A percentile compares a stretch with the other conserved stretches of the same genome.
Conservation (phyloP, 37 sponge, comb jelly and placozoan genomes). For the Tethya wilhelma region DNA sequence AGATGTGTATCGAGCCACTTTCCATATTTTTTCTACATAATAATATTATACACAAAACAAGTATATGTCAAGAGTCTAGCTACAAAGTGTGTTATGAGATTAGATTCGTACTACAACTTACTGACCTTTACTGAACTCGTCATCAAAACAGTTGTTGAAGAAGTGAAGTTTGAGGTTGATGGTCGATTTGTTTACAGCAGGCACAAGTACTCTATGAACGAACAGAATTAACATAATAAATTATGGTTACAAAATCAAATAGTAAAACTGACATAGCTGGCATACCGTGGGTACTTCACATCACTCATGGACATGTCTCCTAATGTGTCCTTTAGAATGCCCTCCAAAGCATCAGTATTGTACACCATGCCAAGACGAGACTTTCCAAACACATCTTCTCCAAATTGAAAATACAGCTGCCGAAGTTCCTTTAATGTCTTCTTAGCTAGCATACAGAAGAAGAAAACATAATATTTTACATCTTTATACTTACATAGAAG, state of each 20-base stretch:
- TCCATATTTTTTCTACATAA: constrained; percentile 45
- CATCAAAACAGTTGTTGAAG: constrained; percentile 61
- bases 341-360: constrained; percentile 51
- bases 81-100: neutral
- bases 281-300: constrained; percentile 35
- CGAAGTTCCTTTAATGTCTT: constrained; percentile 16
- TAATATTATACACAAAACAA: neutral
- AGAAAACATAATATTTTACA: too few species aligned
- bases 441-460: too few species aligned
- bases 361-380: constrained; percentile 1
- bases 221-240: too few species aligned
- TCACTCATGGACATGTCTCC: constrained; percentile 26
- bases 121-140: constrained; percentile 34
- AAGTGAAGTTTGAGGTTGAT: constrained; percentile 42
- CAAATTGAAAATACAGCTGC: constrained; percentile 50
- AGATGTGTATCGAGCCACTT: constrained; percentile 51
- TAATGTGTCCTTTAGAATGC: constrained; percentile 47
- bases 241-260: too few species aligned
- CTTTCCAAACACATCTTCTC: constrained; percentile 66
- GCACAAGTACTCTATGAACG: constrained; percentile 27
- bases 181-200: constrained; percentile 37
- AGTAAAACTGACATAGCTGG: too few species aligned
- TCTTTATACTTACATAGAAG: too few species aligned
- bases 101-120: neutral
- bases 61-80: too few species aligned